Evolutionary conservation across 2,113 vertebrate species (phyloP).

Genomic region (Oreochromis aureus): DNA sequence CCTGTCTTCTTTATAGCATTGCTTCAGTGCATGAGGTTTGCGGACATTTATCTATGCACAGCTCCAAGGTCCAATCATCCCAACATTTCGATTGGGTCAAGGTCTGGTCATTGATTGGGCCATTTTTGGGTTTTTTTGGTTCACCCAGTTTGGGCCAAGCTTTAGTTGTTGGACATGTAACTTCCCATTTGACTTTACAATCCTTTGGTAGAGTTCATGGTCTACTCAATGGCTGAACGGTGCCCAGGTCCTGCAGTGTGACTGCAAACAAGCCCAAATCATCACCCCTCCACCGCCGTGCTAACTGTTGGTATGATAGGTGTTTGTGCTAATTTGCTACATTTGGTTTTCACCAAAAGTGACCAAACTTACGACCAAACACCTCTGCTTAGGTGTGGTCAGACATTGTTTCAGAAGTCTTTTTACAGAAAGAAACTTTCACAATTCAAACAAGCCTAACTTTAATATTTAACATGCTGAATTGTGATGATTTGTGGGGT

Average conservation of each 20-base stretch:
- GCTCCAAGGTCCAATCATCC: neutral
- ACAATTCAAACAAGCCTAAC: neutral
- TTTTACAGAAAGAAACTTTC: neutral
- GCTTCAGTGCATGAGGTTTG: neutral
- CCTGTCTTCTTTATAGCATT: neutral
- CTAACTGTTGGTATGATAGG: neutral
- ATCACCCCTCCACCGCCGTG: neutral
- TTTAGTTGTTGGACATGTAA: neutral
- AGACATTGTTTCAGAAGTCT: neutral
- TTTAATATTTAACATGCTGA: neutral
- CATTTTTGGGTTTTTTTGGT: neutral
- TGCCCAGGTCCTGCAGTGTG: neutral
- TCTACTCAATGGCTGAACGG: neutral
- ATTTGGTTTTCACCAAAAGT: neutral
- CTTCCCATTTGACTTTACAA: neutral
- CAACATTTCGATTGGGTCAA: neutral
- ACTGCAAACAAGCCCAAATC: neutral
- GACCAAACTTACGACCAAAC: neutral
- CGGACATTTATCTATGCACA: neutral
- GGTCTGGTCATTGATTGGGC: neutral
- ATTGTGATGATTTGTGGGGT: neutral
- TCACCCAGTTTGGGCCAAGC: neutral
- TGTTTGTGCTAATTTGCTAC: neutral
- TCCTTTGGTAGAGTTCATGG: neutral
- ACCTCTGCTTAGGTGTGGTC: neutral